Evolutionary conservation across 2,113 vertebrate genomes (phyloP).

Genomic region (Camelus bactrianus): DNA sequence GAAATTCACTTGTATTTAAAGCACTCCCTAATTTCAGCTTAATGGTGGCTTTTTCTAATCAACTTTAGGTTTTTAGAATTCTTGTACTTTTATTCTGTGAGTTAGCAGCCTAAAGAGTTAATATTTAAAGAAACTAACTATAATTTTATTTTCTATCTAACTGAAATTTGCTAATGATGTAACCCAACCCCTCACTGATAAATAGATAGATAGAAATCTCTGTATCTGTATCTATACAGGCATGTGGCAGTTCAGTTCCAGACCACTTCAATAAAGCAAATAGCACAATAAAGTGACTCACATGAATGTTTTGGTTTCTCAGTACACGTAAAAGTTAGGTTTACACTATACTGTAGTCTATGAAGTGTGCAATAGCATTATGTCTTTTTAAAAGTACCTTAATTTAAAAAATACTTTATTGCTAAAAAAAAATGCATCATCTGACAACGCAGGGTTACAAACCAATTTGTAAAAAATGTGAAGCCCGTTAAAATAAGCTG

Average conservation of each 20-base stretch:
- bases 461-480: no score
- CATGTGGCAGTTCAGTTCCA: not conserved
- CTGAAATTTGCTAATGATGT: not conserved
- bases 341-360: not conserved
- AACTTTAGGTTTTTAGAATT: conserved; percentile 2
- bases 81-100: not conserved
- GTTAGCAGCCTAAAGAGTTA: not conserved
- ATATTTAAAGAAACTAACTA: not conserved
- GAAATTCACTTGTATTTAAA: not conserved
- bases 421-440: not conserved
- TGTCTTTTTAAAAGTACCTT: not conserved
- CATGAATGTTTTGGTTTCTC: not conserved
- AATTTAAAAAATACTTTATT: not conserved
- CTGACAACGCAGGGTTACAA: not conserved
- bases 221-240: not conserved
- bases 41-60: not conserved
- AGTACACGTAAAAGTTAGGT: not conserved
- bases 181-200: not conserved
- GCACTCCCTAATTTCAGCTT: not conserved
- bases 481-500: not conserved
- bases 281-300: not conserved
- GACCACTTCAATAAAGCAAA: not conserved
- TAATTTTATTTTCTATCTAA: conserved; percentile 11
- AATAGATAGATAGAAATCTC: not conserved
- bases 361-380: not conserved